These are phyloP conservation scores for Lamellibrachia columna DNA, from an alignment of 2,888 invertebrate species.

Conservation along the genomic window DNA sequence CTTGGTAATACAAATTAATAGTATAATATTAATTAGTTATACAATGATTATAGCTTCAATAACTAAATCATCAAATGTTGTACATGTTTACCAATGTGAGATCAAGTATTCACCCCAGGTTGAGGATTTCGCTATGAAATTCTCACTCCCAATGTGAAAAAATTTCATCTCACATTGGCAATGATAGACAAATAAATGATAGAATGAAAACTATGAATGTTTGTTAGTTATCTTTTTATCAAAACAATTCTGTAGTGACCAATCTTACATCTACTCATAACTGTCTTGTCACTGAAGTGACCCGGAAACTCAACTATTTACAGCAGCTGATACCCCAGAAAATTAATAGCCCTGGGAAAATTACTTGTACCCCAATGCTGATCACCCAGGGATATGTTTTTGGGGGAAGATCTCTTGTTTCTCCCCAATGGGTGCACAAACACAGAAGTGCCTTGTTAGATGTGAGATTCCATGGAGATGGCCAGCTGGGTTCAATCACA, in stretches of 20 bases:
- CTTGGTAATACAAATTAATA: not conserved
- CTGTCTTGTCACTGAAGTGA: not conserved
- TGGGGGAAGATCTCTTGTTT: not conserved
- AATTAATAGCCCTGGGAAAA: conserved; percentile 12
- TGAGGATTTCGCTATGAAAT: no score
- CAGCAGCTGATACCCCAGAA: not conserved
- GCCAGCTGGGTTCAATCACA: not conserved
- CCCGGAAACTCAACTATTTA: not conserved
- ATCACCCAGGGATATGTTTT: not conserved
- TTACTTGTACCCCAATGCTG: not conserved
- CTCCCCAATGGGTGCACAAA: not conserved
- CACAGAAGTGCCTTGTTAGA: not conserved
- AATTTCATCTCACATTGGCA: not conserved
- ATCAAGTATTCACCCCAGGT: no score
- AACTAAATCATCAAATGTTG: not conserved
- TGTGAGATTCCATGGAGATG: not conserved
- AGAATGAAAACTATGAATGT: not conserved
- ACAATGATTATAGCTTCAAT: not conserved
- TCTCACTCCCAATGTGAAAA: not conserved
- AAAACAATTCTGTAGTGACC: not conserved
- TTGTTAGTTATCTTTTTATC: not conserved
- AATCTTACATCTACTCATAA: not conserved
- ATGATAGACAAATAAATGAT: not conserved
- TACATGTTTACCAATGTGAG: not conserved
- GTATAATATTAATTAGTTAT: not conserved